phyloP scores from a whole-genome alignment of 2,797 vertebrate species.

The Sternotherus odoratus region DNA sequence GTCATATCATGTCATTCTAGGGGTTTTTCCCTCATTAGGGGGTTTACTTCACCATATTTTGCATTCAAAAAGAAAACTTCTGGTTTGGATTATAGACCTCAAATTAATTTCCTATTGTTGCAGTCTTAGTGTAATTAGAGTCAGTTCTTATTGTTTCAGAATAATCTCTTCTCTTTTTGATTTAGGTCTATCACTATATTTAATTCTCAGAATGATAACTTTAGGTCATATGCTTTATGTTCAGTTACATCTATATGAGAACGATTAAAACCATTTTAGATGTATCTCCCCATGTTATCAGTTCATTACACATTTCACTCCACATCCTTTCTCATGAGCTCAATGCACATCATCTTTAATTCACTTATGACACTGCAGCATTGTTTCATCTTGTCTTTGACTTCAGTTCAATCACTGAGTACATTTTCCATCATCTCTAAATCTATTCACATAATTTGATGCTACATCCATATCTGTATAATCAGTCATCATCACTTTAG shows the following conservation, averaged over 20 bases:
- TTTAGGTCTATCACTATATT: background rate
- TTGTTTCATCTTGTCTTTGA: slow-evolving; percentile 42
- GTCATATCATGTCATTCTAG: background rate
- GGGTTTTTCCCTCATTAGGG: background rate
- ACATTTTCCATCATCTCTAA: slow-evolving; percentile 23
- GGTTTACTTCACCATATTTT: background rate
- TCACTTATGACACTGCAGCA: background rate
- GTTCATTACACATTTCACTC: background rate
- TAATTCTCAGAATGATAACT: background rate
- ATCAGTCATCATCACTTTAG: slow-evolving; percentile 33
- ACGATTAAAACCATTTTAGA: background rate
- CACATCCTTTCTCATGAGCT: background rate
- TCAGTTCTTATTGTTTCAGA: background rate
- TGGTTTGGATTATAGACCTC: background rate
- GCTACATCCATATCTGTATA: background rate
- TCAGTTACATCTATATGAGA: background rate
- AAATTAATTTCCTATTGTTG: background rate
- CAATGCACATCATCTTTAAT: background rate
- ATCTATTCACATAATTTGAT: slow-evolving; percentile 9
- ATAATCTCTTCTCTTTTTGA: background rate
- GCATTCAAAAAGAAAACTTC: background rate
- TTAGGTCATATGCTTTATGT: background rate
- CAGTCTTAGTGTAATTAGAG: background rate
- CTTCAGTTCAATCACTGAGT: background rate
- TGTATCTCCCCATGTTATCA: background rate